Base-by-base conservation (phyloP, 2,797 vertebrate species). In the Clarias laeviceps region DNA sequence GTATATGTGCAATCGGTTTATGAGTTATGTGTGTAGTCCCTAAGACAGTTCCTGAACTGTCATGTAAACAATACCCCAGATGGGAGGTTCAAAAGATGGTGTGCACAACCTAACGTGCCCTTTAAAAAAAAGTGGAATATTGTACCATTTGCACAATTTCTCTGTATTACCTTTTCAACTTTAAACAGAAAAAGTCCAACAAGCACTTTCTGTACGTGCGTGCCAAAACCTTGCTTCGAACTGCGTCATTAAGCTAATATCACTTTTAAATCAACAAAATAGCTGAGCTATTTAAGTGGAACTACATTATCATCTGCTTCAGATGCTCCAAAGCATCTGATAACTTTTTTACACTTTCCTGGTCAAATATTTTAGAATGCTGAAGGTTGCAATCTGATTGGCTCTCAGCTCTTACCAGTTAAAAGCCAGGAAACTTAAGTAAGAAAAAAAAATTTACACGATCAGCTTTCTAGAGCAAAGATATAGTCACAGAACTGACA, bases 1-100 rank as follows among this genome's bases (percentile, higher is more conserved):
- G 14, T 29, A 29, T 61, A 29, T 59, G n/a, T 68, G 24, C 82
- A 82, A 68, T 59, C 32, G 62, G 45, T 76, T 77, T 76, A 85
- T 81, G 32, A 86, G 70, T 86, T 50, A 86, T 68, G 45, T n/a
- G 17, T 80, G 72, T 82, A 66, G 84, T 22, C 61, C 32, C 69
- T 73, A 45, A 85, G 57, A 54, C 50, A 54, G 50, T 54, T 54
- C 12, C 50, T 54, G 40, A 85, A 65, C 84, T 15, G 45, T 32
- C 80, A 50, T 59, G 80, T 86, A 82, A 77, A 82, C 50, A 85
- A 54, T 85, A 61, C 65, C 65, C 80, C 54, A 56, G 64, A 24
- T 64, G 14, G 8, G 12, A n/a, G 65, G 34, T 57, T 80, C 65
- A 45, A 69, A 45, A 2, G 20, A 22, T 68, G 54, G 29, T 78